Base-by-base conservation (phyloP, 1,140 invertebrate genomes). In the Drosophila melanica region DNA sequence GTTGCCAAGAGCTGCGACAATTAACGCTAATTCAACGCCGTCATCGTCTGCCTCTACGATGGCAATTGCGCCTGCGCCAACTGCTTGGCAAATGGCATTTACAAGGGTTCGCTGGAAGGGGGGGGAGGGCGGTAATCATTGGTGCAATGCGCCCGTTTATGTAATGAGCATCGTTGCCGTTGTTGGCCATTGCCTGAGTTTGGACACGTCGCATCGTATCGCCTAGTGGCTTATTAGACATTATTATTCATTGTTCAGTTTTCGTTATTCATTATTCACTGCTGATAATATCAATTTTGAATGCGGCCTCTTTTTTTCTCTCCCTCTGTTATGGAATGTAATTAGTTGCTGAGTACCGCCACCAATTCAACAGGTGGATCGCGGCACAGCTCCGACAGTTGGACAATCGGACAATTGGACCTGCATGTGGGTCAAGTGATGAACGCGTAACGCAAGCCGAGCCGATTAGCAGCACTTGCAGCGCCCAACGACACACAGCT, bases 231-330 rank as follows among this genome's bases (percentile, higher is more conserved):
- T 77, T 85, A 86, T 86, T 81, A 53, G 77, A 82, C 75, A 86
- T 86, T 81, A 81, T 81, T 81, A 76, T 86, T 78, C 59, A 87
- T 87, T 86, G 75, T 72, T 72, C 47, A 67, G 62, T 59, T 12
- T 18, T 27, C 41, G 66, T 51, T 60, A 64, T 55, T 66, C 53
- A 57, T 57, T 57, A 57, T 71, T 71, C 68, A 66, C 59, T 67
- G 51, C 78, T 72, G 82, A 87, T 85, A 75, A 65, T 72, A 87
- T 78, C 75, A 71, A 81, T 87, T 85, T 69, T 70, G 47, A 68
- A 70, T 62, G 71, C 59, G 45, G 62, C 60, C 64, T 66, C 51
- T 63, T 64, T 79, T 47, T 66, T 39, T 20, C 54, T 50, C 47
- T 44, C 41, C 7, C 37, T 27, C 18, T 50, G 18, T 42, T 59